Evolutionary conservation across 2,113 vertebrate genomes (phyloP).

Genomic region (Rhinolophus sinicus): DNA sequence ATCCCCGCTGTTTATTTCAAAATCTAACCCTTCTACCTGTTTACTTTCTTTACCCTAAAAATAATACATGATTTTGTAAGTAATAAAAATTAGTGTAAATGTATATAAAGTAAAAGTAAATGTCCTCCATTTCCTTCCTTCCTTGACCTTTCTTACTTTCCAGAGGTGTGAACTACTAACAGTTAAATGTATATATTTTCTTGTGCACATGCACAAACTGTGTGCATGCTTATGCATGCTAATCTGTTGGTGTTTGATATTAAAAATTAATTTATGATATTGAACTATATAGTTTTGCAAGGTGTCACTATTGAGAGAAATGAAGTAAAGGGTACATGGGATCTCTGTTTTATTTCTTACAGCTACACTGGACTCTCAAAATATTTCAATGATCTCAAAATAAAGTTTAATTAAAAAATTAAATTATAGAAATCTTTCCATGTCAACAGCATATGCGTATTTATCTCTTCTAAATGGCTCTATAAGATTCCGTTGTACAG

Average conservation of each 20-base stretch:
- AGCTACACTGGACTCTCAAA: not conserved
- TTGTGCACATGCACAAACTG: not conserved
- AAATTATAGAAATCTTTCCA: not conserved
- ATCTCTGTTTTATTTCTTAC: not conserved
- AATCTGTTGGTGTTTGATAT: not conserved
- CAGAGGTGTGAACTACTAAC: not conserved
- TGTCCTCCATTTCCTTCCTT: not conserved
- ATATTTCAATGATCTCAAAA: not conserved
- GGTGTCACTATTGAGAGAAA: not conserved
- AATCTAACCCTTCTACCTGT: not conserved
- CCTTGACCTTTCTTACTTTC: not conserved
- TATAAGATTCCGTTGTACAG: not conserved
- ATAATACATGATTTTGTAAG: not conserved
- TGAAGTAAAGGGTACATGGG: not conserved
- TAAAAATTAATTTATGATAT: not conserved
- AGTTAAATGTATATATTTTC: not conserved
- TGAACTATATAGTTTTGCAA: not conserved
- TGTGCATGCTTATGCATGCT: not conserved
- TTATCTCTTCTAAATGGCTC: not conserved
- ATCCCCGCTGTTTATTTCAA: not conserved
- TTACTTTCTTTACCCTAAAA: not conserved
- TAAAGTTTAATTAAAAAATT: constrained; percentile 13
- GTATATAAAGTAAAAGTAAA: not conserved
- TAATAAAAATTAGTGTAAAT: not conserved
- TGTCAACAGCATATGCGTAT: no score